Evolutionary conservation across 2,797 vertebrate genomes (phyloP).

Genomic region (Tolypeutes matacus): DNA sequence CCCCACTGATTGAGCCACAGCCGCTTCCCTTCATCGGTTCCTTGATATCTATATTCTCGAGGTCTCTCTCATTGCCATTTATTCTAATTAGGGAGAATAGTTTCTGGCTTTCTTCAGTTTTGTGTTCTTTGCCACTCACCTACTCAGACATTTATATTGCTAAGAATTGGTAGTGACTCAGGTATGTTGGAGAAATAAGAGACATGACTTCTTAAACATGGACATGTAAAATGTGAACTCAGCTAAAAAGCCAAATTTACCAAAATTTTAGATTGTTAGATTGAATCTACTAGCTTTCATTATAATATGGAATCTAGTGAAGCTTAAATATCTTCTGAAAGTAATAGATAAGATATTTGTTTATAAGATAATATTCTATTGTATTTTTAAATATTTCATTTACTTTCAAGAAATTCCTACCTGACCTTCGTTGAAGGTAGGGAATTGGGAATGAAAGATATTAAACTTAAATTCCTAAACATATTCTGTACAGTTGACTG

Average conservation of each 20-base stretch:
- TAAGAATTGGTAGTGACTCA: neutral
- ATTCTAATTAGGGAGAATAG: neutral
- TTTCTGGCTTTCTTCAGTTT: neutral
- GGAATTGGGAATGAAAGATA: slow-evolving; percentile 4
- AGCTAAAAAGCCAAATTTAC: neutral
- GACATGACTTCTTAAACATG: neutral
- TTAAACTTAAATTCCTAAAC: slow-evolving; percentile 40
- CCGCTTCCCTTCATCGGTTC: no score
- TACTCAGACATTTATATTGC: neutral
- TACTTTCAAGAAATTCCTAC: slow-evolving; percentile 39
- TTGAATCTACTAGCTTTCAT: slow-evolving; percentile 2
- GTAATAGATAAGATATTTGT: neutral
- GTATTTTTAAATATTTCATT: slow-evolving; percentile 60
- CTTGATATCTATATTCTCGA: neutral
- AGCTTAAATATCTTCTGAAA: slow-evolving; percentile 16
- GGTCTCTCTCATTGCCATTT: neutral
- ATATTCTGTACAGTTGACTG: neutral
- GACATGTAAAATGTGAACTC: slow-evolving; percentile 32
- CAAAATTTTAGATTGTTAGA: slow-evolving; percentile 22
- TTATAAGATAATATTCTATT: slow-evolving; percentile 29
- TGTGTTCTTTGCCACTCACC: neutral
- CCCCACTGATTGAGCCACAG: no score
- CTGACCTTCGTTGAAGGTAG: slow-evolving; percentile 6
- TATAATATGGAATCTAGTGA: slow-evolving; percentile 8
- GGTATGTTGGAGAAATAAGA: neutral